A percentile compares a stretch with the other conserved stretches of the same genome.
phyloP scores from a whole-genome alignment of 37 sponge, comb jelly and placozoan species.

The Halisarca cf. caerulea region DNA sequence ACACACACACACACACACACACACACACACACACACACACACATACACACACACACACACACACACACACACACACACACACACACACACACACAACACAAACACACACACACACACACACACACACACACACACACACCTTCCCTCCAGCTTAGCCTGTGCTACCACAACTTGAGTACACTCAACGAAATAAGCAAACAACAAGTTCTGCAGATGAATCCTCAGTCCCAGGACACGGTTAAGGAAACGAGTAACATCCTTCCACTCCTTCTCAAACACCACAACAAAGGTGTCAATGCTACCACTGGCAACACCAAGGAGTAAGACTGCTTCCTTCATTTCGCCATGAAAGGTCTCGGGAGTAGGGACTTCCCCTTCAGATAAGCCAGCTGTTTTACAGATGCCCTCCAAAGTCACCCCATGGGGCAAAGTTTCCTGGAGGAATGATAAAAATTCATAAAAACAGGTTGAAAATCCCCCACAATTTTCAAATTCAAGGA shows the following conservation, averaged over 20 bases:
- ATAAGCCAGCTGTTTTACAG: not conserved
- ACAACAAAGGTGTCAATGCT: not conserved
- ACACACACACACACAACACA: too few relatives aligned
- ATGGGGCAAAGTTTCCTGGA: too few relatives aligned
- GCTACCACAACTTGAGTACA: conserved; percentile 8
- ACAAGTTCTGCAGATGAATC: conserved; percentile 49
- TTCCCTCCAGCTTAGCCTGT: conserved; percentile 56
- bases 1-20: too few relatives aligned
- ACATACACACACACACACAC: too few relatives aligned
- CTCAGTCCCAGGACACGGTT: conserved; percentile 65
- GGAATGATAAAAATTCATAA: too few relatives aligned
- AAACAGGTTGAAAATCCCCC: too few relatives aligned
- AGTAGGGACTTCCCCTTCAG: not conserved
- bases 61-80: too few relatives aligned
- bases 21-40: too few relatives aligned
- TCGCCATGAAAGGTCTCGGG: not conserved
- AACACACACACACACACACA: too few relatives aligned
- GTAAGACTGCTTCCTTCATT: not conserved
- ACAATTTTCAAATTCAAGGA: too few relatives aligned
- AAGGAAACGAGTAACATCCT: conserved; percentile 55
- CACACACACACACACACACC: conserved; percentile 24
- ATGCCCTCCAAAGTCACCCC: conserved; percentile 33
- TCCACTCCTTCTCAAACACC: conserved; percentile 41
- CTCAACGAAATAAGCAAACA: conserved; percentile 57
- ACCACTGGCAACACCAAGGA: conserved; percentile 8